Base-by-base conservation (phyloP, 1,140 invertebrate genomes). In the Antheraea pernyi region DNA sequence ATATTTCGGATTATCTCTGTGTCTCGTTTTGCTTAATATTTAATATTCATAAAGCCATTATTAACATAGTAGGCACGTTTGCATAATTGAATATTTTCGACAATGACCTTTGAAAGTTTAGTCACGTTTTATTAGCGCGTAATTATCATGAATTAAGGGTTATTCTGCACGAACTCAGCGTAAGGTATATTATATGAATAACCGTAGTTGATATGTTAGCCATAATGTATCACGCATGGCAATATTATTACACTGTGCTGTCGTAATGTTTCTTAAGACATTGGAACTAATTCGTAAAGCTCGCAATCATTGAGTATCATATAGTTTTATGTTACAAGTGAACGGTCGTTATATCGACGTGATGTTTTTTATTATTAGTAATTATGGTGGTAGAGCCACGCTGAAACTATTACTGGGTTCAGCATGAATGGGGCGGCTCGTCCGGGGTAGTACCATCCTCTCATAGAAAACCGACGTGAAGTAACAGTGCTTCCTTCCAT, bases 21-120 rank as follows among this genome's bases (percentile, higher is more conserved):
- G 65, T 67, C 59, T 67, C 65, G 65, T 67, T n/a, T 67, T 59
- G 19, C 53, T 67, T 67, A 37, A 59, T 37, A 67, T 66, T 77
- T 75, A 74, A 74, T 74, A 79, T 77, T 75, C 78, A 76, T 71
- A 74, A 74, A 72, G 71, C 59, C 68, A 73, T 78, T 78, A 71
- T 78, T 78, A 71, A 63, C 73, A 75, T 65, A 71, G 71, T 67
- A 72, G 61, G 42, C 39, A 18, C 63, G 71, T 73, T 78, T 74
- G 71, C 72, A 74, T 74, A 77, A 76, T 77, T 76, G 67, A 71
- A 73, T 76, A 70, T 73, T 75, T 75, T 76, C 67, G 72, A 71
- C 71, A 30, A 30, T 30, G 72, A 78, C 72, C 66, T 74, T 77
- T 76, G 70, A 62, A 76, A 76, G 69, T 72, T 71, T 72, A 75